These are phyloP conservation scores for Trichacis sp. DNA, from an alignment of 2,888 invertebrate genomes.

Conservation along the genomic window DNA sequence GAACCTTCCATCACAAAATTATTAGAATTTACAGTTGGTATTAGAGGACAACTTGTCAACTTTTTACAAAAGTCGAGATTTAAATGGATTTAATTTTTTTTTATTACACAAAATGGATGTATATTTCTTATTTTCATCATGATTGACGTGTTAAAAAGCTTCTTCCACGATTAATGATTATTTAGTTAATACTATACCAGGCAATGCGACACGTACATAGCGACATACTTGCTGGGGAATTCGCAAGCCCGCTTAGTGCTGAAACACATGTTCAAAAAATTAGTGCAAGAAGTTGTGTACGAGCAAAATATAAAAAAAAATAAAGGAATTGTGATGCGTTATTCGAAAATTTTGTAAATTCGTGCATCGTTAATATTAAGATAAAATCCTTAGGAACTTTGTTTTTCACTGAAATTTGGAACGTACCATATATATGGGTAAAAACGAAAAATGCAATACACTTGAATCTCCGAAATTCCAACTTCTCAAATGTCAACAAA, in stretches of 20 bases:
- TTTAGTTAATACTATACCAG: conserved; percentile 69
- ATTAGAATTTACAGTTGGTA: not conserved
- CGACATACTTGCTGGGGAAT: conserved; percentile 71
- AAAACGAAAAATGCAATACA: no score
- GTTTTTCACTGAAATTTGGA: no score
- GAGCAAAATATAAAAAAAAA: conserved; percentile 13
- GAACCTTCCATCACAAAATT: not conserved
- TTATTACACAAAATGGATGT: no score
- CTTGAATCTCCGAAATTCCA: no score
- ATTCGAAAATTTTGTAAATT: conserved; percentile 5
- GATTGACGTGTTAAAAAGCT: conserved; percentile 23
- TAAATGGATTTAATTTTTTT: no score
- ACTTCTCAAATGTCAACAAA: no score
- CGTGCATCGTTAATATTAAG: conserved; percentile 11
- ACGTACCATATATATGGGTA: no score
- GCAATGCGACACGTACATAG: conserved; percentile 70
- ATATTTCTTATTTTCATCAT: no score
- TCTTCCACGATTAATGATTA: conserved; percentile 49
- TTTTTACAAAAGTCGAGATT: not conserved
- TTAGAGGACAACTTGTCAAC: no score
- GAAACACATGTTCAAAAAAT: conserved; percentile 62
- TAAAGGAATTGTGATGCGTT: conserved; percentile 3
- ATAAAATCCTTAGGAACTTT: no score
- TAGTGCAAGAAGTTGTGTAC: conserved; percentile 24
- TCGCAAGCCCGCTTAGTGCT: conserved; percentile 71